Evolutionary conservation across 2,113 vertebrate genomes (phyloP).

Genomic region (Glaucomys volans): DNA sequence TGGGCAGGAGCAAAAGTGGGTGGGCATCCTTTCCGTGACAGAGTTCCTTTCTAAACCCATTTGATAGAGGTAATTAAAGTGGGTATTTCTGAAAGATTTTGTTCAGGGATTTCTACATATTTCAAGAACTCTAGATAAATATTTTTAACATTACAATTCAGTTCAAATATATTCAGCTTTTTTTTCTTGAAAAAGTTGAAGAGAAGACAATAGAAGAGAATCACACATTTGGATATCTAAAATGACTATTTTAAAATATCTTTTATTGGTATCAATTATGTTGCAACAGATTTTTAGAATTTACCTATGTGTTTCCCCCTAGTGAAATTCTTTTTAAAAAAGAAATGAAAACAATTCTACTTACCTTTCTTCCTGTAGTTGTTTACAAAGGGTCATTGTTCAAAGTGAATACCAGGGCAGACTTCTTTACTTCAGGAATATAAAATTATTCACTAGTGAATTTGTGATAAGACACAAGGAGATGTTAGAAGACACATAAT

Average conservation of each 20-base stretch:
- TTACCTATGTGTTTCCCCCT: slow-evolving; percentile 35
- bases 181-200: slow-evolving; percentile 49
- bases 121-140: slow-evolving; percentile 48
- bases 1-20: neutral
- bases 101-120: slow-evolving; percentile 24
- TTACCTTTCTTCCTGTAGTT: neutral
- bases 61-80: slow-evolving; percentile 36
- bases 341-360: neutral
- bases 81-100: slow-evolving; percentile 57
- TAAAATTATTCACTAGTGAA: neutral
- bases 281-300: neutral
- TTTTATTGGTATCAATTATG: neutral
- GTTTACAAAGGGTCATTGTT: neutral
- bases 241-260: neutral
- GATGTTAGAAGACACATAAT: neutral
- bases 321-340: slow-evolving; percentile 45
- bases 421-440: neutral
- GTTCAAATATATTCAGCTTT: slow-evolving; percentile 18
- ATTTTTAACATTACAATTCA: neutral
- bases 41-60: slow-evolving; percentile 1
- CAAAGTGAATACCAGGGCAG: neutral
- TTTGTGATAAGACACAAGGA: neutral
- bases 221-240: slow-evolving; percentile 13
- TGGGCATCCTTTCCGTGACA: neutral
- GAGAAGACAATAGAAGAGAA: neutral